A percentile compares a stretch with the other conserved stretches of the same genome.
Conservation (phyloP, 2,888 invertebrate species). For the Endotricha flammealis region DNA sequence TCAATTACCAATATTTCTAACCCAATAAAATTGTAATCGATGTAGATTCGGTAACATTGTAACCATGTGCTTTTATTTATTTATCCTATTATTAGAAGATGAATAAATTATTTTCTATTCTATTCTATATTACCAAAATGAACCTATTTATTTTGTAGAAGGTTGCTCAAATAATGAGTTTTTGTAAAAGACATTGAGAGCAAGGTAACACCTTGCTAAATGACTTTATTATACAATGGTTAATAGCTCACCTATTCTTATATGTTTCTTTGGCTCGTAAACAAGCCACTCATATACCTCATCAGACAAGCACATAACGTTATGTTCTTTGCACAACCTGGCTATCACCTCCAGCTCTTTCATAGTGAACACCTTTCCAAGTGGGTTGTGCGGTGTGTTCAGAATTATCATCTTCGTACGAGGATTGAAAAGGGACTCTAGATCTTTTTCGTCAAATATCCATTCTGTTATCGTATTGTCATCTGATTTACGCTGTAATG, state of each 20-base stretch:
- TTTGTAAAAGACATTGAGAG: too few relatives aligned
- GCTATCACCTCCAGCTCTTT: constrained; percentile 88
- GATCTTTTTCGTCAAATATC: constrained; percentile 89
- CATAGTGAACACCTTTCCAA: constrained; percentile 90
- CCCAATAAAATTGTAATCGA: too few relatives aligned
- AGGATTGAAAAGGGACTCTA: constrained; percentile 87
- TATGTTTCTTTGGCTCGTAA: constrained; percentile 88
- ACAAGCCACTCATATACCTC: constrained; percentile 99
- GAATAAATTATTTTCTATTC: too few relatives aligned
- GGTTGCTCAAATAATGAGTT: too few relatives aligned
- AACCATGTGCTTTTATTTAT: too few relatives aligned
- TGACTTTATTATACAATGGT: too few relatives aligned
- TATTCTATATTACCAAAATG: not conserved
- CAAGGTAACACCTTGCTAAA: too few relatives aligned
- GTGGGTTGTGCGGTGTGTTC: constrained; percentile 99
- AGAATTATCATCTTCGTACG: constrained; percentile 96
- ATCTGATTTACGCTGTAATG: constrained; percentile 49
- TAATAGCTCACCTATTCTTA: constrained; percentile 87
- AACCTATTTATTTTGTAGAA: too few relatives aligned
- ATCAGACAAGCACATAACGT: constrained; percentile 94
- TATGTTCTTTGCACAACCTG: constrained; percentile 92
- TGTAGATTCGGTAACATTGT: too few relatives aligned
- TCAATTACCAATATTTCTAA: too few relatives aligned
- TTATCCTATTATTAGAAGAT: too few relatives aligned
- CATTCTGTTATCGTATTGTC: constrained; percentile 85